These are phyloP conservation scores for Gasterosteus nipponicus DNA, from an alignment of 2,113 vertebrate species.

Conservation along the genomic window DNA sequence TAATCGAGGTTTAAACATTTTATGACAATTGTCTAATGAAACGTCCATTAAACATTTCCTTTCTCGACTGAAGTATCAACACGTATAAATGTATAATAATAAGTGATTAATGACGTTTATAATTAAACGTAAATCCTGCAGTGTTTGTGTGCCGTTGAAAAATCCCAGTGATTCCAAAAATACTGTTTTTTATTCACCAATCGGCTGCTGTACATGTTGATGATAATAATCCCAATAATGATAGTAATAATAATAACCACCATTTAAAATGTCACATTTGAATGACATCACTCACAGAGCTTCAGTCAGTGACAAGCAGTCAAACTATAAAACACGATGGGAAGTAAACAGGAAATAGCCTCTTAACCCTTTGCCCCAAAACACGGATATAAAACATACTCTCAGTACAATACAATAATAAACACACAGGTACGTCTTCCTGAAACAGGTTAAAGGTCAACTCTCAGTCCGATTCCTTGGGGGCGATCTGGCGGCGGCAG, in stretches of 20 bases:
- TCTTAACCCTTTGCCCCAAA: conserved; percentile 23
- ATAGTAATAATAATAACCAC: conserved; percentile 36
- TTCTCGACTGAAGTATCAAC: too few species aligned
- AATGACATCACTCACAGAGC: conserved; percentile 55
- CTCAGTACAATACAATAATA: conserved; percentile 19
- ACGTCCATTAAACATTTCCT: background rate
- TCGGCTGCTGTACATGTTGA: conserved; percentile 23
- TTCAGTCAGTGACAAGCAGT: conserved; percentile 9
- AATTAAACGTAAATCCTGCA: background rate
- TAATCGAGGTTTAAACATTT: background rate
- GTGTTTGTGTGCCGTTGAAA: conserved; percentile 5
- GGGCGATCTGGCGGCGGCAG: background rate
- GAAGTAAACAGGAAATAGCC: conserved; percentile 45
- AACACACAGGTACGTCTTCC: conserved; percentile 22
- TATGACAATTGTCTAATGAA: background rate
- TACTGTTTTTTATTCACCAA: conserved; percentile 53
- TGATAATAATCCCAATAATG: background rate
- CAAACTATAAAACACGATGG: conserved; percentile 44
- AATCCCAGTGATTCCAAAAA: conserved; percentile 52
- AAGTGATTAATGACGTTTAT: background rate
- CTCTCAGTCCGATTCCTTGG: background rate
- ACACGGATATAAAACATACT: conserved; percentile 48
- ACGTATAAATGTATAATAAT: background rate
- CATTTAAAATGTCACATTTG: conserved; percentile 45
- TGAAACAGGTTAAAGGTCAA: background rate